Evolutionary conservation across 2,888 invertebrate genomes (phyloP).

Genomic region (Standfussiana lucernea): DNA sequence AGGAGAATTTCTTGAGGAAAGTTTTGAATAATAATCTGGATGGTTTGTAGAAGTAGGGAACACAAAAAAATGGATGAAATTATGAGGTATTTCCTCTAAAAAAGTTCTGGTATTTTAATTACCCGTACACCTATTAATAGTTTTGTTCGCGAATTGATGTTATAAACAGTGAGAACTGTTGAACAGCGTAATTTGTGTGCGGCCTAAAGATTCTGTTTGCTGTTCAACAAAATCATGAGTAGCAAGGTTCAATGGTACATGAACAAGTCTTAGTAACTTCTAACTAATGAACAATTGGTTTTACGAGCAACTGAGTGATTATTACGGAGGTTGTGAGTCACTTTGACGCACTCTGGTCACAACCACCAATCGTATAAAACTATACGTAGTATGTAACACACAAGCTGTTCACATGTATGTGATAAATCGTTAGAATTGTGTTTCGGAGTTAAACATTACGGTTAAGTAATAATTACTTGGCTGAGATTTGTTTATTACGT

Average conservation of each 20-base stretch:
- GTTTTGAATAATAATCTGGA: neutral
- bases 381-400: slow-evolving; percentile 2
- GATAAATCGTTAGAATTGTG: slow-evolving; percentile 38
- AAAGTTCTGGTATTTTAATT: slow-evolving; percentile 18
- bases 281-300: slow-evolving; percentile 65
- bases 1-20: neutral
- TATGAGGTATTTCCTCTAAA: slow-evolving; percentile 5
- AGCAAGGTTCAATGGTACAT: slow-evolving; percentile 42
- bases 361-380: slow-evolving; percentile 34
- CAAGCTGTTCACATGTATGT: slow-evolving; percentile 31
- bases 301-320: slow-evolving; percentile 53
- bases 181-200: neutral
- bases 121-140: neutral
- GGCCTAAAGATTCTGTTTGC: neutral
- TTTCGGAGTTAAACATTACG: slow-evolving; percentile 33
- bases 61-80: neutral
- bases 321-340: slow-evolving; percentile 60
- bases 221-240: slow-evolving; percentile 7
- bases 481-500: slow-evolving; percentile 19
- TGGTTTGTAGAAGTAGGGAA: neutral
- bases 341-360: slow-evolving; percentile 55
- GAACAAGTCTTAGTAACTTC: slow-evolving; percentile 45
- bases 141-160: neutral
- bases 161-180: slow-evolving; percentile 1
- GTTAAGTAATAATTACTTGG: slow-evolving; percentile 27